Evolutionary conservation across 2,888 invertebrate species (phyloP), one percentile per base, ranked within the genome.

Genomic region (Synanthedon vespiformis): DNA sequence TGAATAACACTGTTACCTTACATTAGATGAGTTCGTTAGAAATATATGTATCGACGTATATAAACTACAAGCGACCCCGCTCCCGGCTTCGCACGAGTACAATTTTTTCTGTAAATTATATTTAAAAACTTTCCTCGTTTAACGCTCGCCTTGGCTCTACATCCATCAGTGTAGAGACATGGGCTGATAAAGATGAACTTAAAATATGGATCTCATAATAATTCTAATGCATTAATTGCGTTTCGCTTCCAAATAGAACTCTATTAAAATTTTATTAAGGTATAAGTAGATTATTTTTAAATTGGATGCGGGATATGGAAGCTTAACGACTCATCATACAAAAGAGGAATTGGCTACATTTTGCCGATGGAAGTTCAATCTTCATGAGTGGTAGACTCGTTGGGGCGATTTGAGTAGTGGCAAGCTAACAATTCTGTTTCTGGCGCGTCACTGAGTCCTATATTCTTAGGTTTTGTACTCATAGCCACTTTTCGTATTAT

Each of bases 381-480:
- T 77, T 72, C 66, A 70, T 69, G 74, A 77, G 76, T 78, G 72
- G 71, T 63, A 61, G 66, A 73, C 70, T 72, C 69, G 70, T 65
- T 67, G 66, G 62, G 65, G 67, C 67, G 70, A 66, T 68, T 64
- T 65, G 62, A 62, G 64, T 62, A 60, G 58, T 62, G 57, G 65
- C 52, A 60, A 63, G 67, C 70, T 70, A 72, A 72, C 57, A 57
- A 56, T 70, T 70, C 71, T 66, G 70, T 68, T 69, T 64, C 63
- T 68, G 60, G 63, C 69, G 63, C 65, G 61, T 62, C 61, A 60
- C 61, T 48, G 22, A 14, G 12, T 52, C 51, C 40, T 49, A 54
- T 56, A 47, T 51, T 52, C 49, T 56, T 52, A 56, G 51, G 56
- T 52, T 44, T 14, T 13, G 44, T 44, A 14, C 44, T 44, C 44